Percentiles rank a stretch among this genome's conserved stretches.
phyloP scores from a whole-genome alignment of 64 coral and sea anemone species.

The Montipora cactus region DNA sequence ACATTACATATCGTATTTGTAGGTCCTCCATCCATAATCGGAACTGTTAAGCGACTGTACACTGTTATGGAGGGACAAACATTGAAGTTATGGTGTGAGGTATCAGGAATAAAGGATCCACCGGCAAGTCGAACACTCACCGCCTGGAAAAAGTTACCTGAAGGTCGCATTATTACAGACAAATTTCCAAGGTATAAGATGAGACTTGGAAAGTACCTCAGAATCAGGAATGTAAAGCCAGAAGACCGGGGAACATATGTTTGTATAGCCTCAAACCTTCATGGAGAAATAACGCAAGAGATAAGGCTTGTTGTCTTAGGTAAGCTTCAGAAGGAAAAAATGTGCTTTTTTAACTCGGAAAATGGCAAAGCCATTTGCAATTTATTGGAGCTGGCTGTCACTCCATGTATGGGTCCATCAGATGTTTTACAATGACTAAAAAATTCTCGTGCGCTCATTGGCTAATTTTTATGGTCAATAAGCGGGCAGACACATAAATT shows the following conservation, averaged over 20 bases:
- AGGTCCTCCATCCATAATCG: slow-evolving; percentile 48
- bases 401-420: too few relatives aligned
- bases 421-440: too few relatives aligned
- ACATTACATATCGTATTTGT: background rate
- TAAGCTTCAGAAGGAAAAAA: background rate
- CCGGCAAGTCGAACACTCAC: slow-evolving; percentile 53
- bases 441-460: too few relatives aligned
- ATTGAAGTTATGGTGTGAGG: slow-evolving; percentile 60
- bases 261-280: slow-evolving; percentile 45
- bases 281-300: slow-evolving; percentile 6
- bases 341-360: too few relatives aligned
- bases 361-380: too few relatives aligned
- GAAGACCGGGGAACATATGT: slow-evolving; percentile 55
- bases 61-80: slow-evolving; percentile 35
- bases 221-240: slow-evolving; percentile 33
- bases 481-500: too few relatives aligned
- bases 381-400: too few relatives aligned
- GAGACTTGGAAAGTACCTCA: slow-evolving; percentile 35
- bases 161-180: slow-evolving; percentile 3
- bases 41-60: slow-evolving; percentile 30
- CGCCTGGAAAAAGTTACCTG: slow-evolving; percentile 45
- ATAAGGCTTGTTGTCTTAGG: slow-evolving; percentile 49
- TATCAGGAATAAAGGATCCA: slow-evolving; percentile 53
- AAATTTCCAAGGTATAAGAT: slow-evolving; percentile 39
- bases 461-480: too few relatives aligned